Base-by-base conservation (phyloP, 2,888 invertebrate genomes). In the Sepioteuthis lessoniana region DNA sequence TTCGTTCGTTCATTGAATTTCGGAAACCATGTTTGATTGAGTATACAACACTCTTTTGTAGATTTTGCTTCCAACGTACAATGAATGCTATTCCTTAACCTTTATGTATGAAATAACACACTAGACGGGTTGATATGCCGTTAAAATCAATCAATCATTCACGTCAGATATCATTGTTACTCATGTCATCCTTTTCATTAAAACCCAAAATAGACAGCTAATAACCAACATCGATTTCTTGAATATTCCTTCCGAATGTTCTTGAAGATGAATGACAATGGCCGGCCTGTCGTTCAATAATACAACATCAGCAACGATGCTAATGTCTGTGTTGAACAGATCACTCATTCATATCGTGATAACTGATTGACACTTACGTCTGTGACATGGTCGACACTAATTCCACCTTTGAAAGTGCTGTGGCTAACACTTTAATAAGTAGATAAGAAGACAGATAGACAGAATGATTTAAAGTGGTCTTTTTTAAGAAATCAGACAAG, bases 391-490 rank as follows among this genome's bases (percentile, higher is more conserved):
- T 60, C 60, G 60, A 60, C 60, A 60, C 60, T 60, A 60, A 60
- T 60, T 60, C 31, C 60, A 60, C 60, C 60, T 60, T 60, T 0
- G 60, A 60, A 60, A 31, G 60, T 31, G 60, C 31, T 60, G 60
- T 31, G 60, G 60, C 60, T 8, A 60, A 31, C 60, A 60, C 60
- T 60, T 25, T 60, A 60, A 60, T 60, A 31, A 31, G 60, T 91
- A 42, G 91, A 91, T 91, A 31, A 46, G 46, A 42, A 91, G 91
- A 91, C 38, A 91, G 91, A 91, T 91, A 38, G 91, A 91, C 38
- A 91, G 28, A 91, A 42, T 42, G 91, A 91, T 91, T 60, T 60
- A 60, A 28, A 31, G 60, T 60, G 31, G 60, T 5, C 60, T 60
- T 60, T 60, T 60, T 60, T 47, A 13, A 13, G 31, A 31, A 60